A percentile compares a stretch with the other conserved stretches of the same genome.
Conservation (phyloP, 2,113 vertebrate genomes). For the Salvator merianae region DNA sequence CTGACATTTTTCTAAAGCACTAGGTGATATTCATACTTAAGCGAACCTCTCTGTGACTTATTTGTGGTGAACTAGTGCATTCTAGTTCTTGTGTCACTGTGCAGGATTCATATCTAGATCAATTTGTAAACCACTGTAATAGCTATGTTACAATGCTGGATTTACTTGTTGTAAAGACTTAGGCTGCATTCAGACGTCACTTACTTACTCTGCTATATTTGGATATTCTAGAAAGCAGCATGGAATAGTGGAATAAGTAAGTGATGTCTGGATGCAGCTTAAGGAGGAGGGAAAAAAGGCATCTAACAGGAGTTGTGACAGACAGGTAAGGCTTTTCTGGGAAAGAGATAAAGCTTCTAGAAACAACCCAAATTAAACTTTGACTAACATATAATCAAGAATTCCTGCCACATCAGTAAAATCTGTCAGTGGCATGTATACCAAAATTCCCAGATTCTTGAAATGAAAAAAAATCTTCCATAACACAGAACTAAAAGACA, state of each 20-base stretch:
- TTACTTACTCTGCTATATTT: no score
- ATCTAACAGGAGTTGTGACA: neutral
- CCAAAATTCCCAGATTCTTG: neutral
- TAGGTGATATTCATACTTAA: neutral
- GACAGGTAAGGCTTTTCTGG: neutral
- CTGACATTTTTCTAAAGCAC: neutral
- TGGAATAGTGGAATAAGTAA: no score
- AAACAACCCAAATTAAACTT: neutral
- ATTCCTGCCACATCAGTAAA: neutral
- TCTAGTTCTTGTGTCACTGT: neutral
- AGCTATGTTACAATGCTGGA: neutral
- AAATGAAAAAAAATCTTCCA: neutral
- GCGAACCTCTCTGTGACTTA: neutral
- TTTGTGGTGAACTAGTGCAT: neutral
- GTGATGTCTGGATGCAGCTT: no score
- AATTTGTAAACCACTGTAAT: neutral
- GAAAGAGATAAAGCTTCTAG: neutral
- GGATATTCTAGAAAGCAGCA: no score
- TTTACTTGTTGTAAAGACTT: neutral
- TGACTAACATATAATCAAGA: neutral
- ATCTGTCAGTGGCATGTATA: neutral
- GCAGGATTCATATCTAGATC: neutral
- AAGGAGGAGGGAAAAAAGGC: neutral
- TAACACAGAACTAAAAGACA: neutral
- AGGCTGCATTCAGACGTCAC: no score